Evolutionary conservation across 2,797 vertebrate genomes (phyloP).

Genomic region (Petrocephalus sullivani): DNA sequence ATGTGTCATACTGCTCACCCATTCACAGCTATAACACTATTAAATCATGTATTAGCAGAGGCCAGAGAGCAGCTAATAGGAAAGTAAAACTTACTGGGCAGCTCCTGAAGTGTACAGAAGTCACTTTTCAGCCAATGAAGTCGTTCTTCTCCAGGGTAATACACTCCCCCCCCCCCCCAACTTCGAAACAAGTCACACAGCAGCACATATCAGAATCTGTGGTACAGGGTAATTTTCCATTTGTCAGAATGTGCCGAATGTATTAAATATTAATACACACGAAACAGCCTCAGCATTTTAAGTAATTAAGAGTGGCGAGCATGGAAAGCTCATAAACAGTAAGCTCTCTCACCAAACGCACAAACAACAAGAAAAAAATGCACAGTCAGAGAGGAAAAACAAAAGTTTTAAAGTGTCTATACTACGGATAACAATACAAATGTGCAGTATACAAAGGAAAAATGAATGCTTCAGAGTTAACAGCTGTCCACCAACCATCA

Average conservation of each 20-base stretch:
- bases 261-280: constrained; percentile 8
- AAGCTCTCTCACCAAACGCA: neutral
- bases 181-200: neutral
- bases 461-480: neutral
- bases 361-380: neutral
- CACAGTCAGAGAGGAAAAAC: neutral
- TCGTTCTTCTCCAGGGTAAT: neutral
- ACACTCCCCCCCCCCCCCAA: neutral
- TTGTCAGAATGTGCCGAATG: neutral
- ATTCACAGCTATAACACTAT: neutral
- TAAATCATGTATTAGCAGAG: neutral
- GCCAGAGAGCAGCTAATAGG: neutral
- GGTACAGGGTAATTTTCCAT: neutral
- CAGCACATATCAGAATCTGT: neutral
- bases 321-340: constrained; percentile 15
- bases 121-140: neutral
- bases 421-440: neutral
- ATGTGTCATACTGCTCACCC: neutral
- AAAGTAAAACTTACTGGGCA: neutral
- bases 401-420: neutral
- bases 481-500: neutral
- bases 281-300: constrained; percentile 18
- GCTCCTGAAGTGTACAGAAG: neutral
- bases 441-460: neutral
- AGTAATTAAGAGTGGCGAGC: constrained; percentile 26